phyloP scores from a whole-genome alignment of 2,113 vertebrate species.

The Chionis minor region DNA sequence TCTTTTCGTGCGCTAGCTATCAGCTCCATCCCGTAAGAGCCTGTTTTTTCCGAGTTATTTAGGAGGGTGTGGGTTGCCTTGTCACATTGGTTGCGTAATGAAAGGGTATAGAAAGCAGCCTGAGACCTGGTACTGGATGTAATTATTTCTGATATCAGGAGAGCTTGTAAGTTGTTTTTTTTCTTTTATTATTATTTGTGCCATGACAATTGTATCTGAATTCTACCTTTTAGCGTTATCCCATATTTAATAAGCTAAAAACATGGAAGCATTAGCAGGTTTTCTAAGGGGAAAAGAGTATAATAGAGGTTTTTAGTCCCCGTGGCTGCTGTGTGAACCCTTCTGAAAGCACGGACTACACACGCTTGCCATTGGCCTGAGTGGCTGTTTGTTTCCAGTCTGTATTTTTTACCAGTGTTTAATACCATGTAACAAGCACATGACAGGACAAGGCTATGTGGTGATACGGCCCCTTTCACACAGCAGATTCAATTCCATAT shows the following conservation, averaged over 20 bases:
- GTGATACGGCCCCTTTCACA: fast-evolving
- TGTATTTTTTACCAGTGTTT: background rate
- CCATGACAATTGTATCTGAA: background rate
- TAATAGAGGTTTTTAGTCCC: background rate
- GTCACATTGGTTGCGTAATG: slow-evolving; percentile 24
- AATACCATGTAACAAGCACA: background rate
- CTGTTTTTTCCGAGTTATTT: background rate
- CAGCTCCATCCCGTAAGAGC: background rate
- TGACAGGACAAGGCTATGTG: background rate
- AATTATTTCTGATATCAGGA: slow-evolving; percentile 53
- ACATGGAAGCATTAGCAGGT: background rate
- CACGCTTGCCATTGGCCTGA: background rate
- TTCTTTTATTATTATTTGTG: background rate
- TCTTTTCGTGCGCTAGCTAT: background rate
- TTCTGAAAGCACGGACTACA: background rate
- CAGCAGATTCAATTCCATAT: background rate
- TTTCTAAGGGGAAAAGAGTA: background rate
- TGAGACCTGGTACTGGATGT: background rate
- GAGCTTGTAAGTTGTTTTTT: background rate
- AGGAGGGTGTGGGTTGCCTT: slow-evolving; percentile 7
- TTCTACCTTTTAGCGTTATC: background rate
- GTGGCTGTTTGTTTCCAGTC: background rate
- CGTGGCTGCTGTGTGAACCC: background rate
- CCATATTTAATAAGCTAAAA: background rate
- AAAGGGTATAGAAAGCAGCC: slow-evolving; percentile 46